Base-by-base conservation (phyloP, 2,797 vertebrate genomes). In the Phyllotis vaccarum region DNA sequence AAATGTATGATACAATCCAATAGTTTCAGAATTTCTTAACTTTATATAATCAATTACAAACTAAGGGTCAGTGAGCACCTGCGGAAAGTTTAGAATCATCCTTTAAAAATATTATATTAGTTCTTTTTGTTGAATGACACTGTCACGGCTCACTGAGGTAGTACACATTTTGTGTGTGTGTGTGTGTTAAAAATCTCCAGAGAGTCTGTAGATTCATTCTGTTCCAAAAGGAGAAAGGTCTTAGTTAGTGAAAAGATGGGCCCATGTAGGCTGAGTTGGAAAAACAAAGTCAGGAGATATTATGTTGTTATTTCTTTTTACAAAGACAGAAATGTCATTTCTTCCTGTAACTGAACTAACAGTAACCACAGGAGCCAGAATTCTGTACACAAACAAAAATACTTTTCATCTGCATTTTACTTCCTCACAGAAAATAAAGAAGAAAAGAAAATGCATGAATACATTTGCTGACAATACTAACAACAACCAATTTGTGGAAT, bases 401-500 rank as follows among this genome's bases (percentile, higher is more conserved):
- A 70, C 49, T 89, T 86, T 70, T 79, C 62, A 56, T 93, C 90
- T 93, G 88, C 52, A 16, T 90, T 95, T 94, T 83, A 12, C 14
- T 89, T 88, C 54, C 2, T 13, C 40, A 78, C n/a, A 89, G 40
- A 24, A 68, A 88, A 80, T 49, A 95, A 27, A 9, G 49, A 68
- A 60, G 62, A 66, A 66, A 66, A 66, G 64, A 34, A 66, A 66
- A 85, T 72, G 34, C 78, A 82, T 79, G 92, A 91, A 75, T 80
- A 70, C 60, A 46, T 96, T 83, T 85, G 78, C 95, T 82, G 70
- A 68, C 82, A 79, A 79, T 68, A 14, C 79, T 43, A 86, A 49
- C 70, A 90, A 89, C 82, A 83, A 82, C 60, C 0, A 0, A 43
- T 92, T 90, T 94, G 22, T 90, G 11, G 52, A 96, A 80, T 87